These are phyloP conservation scores for Pangasius macronema DNA, from an alignment of 2,797 vertebrate species.

Conservation along the genomic window DNA sequence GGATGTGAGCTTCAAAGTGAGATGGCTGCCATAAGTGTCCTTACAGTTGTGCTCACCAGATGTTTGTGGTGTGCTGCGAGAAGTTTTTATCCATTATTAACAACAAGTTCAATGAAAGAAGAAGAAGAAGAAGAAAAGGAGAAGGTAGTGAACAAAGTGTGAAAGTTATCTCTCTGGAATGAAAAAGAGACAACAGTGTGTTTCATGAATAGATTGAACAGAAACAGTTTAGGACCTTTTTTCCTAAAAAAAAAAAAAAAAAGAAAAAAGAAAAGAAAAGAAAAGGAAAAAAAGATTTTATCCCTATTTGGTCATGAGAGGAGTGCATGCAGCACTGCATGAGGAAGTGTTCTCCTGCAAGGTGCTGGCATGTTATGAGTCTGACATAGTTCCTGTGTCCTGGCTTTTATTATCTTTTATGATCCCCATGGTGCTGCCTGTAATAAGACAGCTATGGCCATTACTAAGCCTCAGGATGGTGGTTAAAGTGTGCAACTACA, in stretches of 20 bases:
- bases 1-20: slow-evolving; percentile 55
- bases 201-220: background rate
- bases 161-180: slow-evolving; percentile 10
- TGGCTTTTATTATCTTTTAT: slow-evolving; percentile 62
- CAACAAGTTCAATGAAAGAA: slow-evolving; percentile 62
- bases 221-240: slow-evolving; percentile 10
- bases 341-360: slow-evolving; percentile 52
- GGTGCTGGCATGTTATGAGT: slow-evolving; percentile 55
- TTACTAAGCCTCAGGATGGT: slow-evolving; percentile 48
- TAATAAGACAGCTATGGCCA: slow-evolving; percentile 54
- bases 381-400: slow-evolving; percentile 65
- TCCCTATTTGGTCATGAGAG: slow-evolving; percentile 42
- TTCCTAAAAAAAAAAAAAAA: background rate
- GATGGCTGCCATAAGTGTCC: slow-evolving; percentile 58
- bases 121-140: slow-evolving; percentile 65
- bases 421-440: slow-evolving; percentile 57
- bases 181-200: slow-evolving; percentile 11
- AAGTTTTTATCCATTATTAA: slow-evolving; percentile 69
- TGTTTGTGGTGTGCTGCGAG: slow-evolving; percentile 61
- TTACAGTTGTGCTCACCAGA: slow-evolving; percentile 66
- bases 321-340: slow-evolving; percentile 19
- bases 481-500: slow-evolving; percentile 34
- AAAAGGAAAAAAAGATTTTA: background rate
- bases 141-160: slow-evolving; percentile 47
- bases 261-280: background rate